These are phyloP conservation scores for Zaprionus taronus DNA, from an alignment of 1,140 invertebrate species.

Conservation along the genomic window DNA sequence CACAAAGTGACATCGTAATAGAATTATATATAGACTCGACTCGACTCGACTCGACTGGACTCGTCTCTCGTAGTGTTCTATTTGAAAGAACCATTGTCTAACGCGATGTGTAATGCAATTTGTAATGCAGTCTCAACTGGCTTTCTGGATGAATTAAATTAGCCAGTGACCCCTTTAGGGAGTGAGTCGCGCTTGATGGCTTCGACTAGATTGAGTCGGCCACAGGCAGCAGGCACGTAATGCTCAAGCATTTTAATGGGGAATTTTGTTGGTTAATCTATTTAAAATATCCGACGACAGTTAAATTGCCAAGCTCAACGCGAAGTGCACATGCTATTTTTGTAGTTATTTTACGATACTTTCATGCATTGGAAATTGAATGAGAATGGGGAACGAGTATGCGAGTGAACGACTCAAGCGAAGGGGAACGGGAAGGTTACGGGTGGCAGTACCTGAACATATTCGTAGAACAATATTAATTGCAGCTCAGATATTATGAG, in stretches of 20 bases:
- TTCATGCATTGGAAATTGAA: conserved; percentile 2
- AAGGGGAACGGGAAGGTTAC: conserved; percentile 12
- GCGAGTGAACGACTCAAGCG: conserved; percentile 10
- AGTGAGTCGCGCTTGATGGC: neutral
- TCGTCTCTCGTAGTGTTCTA: neutral
- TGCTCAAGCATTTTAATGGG: neutral
- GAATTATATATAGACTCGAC: conserved; percentile 7
- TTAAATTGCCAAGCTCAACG: conserved; percentile 28
- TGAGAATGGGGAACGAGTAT: neutral
- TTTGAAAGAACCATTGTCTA: neutral
- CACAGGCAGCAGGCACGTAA: neutral
- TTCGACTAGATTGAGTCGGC: conserved; percentile 2
- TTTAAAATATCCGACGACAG: conserved; percentile 1
- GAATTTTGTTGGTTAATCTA: conserved; percentile 3
- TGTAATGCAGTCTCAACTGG: neutral
- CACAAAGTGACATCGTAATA: neutral
- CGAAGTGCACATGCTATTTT: conserved; percentile 32
- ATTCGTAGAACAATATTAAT: conserved; percentile 14
- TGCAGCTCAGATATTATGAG: conserved; percentile 25
- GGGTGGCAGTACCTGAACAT: neutral
- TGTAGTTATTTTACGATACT: conserved; percentile 3
- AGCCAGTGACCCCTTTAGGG: neutral
- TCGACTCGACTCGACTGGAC: neutral
- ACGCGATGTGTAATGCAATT: neutral
- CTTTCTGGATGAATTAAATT: conserved; percentile 13